Evolutionary conservation across 2,888 invertebrate species (phyloP).

Genomic region (Emmelina monodactyla): DNA sequence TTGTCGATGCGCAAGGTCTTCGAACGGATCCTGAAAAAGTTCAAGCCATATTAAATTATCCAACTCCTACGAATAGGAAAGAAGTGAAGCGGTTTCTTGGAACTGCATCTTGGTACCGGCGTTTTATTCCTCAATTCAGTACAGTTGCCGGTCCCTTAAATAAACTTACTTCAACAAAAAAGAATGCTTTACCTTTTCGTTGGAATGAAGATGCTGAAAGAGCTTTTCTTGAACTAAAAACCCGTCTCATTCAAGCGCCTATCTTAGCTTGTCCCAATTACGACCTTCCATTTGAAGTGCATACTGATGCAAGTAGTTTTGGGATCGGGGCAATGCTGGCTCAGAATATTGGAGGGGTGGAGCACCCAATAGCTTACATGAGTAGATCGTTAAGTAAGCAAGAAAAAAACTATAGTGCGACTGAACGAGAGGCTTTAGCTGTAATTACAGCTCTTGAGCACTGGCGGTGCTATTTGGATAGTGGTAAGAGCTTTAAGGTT

Average conservation of each 20-base stretch:
- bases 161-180: constrained; percentile 15
- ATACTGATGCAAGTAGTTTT: constrained; percentile 17
- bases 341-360: constrained; percentile 15
- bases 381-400: constrained; percentile 6
- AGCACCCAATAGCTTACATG: constrained; percentile 14
- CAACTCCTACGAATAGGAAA: constrained; percentile 15
- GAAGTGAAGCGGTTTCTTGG: constrained; percentile 18
- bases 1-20: constrained; percentile 20
- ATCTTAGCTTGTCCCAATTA: constrained; percentile 18
- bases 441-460: constrained; percentile 20
- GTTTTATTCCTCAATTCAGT: constrained; percentile 18
- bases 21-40: constrained; percentile 20
- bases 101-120: constrained; percentile 18
- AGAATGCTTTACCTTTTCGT: constrained; percentile 13
- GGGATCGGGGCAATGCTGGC: constrained; percentile 15
- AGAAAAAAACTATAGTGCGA: constrained; percentile 18
- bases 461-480: constrained; percentile 20
- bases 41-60: constrained; percentile 15
- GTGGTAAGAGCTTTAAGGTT: constrained; percentile 14
- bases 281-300: constrained; percentile 15
- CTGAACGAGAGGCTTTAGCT: constrained; percentile 20
- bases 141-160: constrained; percentile 18
- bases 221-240: constrained; percentile 12
- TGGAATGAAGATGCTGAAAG: constrained; percentile 16
- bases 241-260: constrained; percentile 6